Evolutionary conservation across 1,140 invertebrate species (phyloP).

Genomic region (Globodera ellingtonae): DNA sequence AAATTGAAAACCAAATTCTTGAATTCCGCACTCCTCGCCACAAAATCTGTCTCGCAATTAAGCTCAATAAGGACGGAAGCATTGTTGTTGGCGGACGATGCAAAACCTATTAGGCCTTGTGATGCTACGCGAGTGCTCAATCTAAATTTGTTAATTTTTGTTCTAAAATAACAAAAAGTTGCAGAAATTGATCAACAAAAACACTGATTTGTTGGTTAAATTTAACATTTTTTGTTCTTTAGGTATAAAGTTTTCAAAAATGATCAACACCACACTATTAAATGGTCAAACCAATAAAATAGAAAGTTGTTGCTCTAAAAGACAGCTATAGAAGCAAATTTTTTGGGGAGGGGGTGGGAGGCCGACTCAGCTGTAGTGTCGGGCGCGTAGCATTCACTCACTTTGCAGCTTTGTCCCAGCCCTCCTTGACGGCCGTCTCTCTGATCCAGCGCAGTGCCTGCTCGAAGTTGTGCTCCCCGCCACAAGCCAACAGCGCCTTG

Average conservation of each 20-base stretch:
- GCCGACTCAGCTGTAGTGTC: too few species aligned
- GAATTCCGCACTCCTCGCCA: conserved; percentile 55
- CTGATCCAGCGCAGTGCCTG: conserved; percentile 68
- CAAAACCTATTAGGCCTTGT: conserved; percentile 65
- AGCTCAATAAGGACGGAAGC: conserved; percentile 64
- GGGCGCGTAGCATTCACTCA: conserved; percentile 11
- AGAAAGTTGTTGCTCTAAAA: too few species aligned
- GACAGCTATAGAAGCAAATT: too few species aligned
- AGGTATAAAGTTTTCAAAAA: too few species aligned
- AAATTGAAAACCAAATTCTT: conserved; percentile 48
- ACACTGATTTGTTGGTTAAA: too few species aligned
- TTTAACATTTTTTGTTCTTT: too few species aligned
- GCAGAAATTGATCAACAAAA: not conserved
- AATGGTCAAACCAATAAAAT: too few species aligned
- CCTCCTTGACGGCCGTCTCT: conserved; percentile 69
- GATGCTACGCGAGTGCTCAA: conserved; percentile 65
- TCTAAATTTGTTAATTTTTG: conserved; percentile 33
- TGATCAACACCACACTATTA: too few species aligned
- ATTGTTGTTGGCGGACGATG: not conserved
- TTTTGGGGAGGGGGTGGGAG: too few species aligned
- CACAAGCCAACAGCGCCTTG: conserved; percentile 67
- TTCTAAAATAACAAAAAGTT: not conserved
- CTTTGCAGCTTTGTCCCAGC: conserved; percentile 69
- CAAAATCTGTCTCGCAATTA: conserved; percentile 64
- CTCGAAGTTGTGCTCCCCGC: conserved; percentile 66